These are phyloP conservation scores for Drosophila limbata DNA, from an alignment of 2,888 invertebrate species.

Conservation along the genomic window DNA sequence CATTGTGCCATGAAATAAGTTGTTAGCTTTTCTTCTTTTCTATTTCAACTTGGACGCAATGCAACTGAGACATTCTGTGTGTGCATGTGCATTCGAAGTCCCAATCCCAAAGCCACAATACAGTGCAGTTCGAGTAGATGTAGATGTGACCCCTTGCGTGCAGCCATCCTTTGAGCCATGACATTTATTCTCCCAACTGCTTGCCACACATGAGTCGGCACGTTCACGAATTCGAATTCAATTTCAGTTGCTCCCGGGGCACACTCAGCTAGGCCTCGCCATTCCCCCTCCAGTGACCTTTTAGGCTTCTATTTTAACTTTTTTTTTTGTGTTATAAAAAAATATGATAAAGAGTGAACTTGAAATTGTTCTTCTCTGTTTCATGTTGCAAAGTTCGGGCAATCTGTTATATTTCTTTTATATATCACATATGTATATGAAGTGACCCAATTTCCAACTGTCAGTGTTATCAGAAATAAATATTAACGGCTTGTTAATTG, in stretches of 20 bases:
- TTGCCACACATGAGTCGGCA: constrained; percentile 60
- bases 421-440: background rate
- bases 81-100: constrained; percentile 32
- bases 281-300: constrained; percentile 57
- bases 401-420: constrained; percentile 33
- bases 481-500: constrained; percentile 28
- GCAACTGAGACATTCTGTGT: constrained; percentile 39
- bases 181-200: constrained; percentile 46
- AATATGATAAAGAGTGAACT: constrained; percentile 57
- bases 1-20: constrained; percentile 52
- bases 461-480: constrained; percentile 18
- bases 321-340: constrained; percentile 25
- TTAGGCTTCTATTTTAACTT: constrained; percentile 52
- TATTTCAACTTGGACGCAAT: constrained; percentile 43
- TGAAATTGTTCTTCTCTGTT: constrained; percentile 48
- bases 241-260: constrained; percentile 62
- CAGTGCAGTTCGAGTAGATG: constrained; percentile 12
- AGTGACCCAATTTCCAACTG: constrained; percentile 20
- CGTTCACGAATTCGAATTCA: constrained; percentile 74
- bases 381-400: constrained; percentile 7
- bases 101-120: constrained; percentile 35
- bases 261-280: constrained; percentile 7
- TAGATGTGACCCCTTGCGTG: background rate
- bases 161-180: constrained; percentile 16
- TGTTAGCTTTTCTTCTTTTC: constrained; percentile 33